Evolutionary conservation across 2,888 invertebrate species (phyloP).

Genomic region (Torymus tubicola): DNA sequence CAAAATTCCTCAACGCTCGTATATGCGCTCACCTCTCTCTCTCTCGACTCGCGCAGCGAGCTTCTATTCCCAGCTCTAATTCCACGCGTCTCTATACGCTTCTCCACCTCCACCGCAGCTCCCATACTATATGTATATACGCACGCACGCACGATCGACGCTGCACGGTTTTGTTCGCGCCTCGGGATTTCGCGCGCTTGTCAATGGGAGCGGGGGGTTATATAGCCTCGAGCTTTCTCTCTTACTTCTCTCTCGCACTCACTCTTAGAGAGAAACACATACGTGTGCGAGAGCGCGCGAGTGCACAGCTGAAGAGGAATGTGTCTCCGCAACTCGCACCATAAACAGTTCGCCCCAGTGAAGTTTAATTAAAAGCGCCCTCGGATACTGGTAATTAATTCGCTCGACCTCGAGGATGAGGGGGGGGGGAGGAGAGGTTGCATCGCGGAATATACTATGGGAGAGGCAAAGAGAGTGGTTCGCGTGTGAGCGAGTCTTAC

Average conservation of each 20-base stretch:
- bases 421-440: too few relatives aligned
- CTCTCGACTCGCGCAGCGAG: too few relatives aligned
- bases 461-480: too few relatives aligned
- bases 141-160: background rate
- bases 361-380: slow-evolving; percentile 50
- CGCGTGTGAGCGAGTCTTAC: too few relatives aligned
- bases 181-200: background rate
- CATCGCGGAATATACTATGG: too few relatives aligned
- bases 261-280: background rate
- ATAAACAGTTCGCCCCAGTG: slow-evolving; percentile 28
- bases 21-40: too few relatives aligned
- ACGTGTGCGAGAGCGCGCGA: too few relatives aligned
- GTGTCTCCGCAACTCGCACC: slow-evolving; percentile 15
- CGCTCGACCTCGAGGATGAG: slow-evolving; percentile 23
- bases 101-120: too few relatives aligned
- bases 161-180: slow-evolving; percentile 24
- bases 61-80: slow-evolving; percentile 32
- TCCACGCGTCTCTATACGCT: background rate
- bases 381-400: slow-evolving; percentile 47
- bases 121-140: too few relatives aligned
- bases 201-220: background rate
- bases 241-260: background rate
- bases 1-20: background rate
- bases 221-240: slow-evolving; percentile 19
- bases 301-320: slow-evolving; percentile 11